phyloP scores from a whole-genome alignment of 1,140 invertebrate genomes.

The Stegodyphus mimosarum region DNA sequence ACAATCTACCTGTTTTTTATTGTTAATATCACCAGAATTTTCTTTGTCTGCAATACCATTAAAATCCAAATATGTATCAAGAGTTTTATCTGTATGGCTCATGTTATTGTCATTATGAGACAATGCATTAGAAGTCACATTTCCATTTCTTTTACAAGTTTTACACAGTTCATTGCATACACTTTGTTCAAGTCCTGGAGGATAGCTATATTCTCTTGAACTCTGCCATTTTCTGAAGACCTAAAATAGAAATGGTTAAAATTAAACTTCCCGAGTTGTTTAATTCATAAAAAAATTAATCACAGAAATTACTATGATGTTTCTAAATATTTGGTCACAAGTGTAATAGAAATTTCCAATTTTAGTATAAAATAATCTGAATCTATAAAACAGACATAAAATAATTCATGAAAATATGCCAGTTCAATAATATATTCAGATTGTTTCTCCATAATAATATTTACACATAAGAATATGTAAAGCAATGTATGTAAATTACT shows the following conservation, averaged over 20 bases:
- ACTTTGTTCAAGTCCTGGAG: slow-evolving; percentile 61
- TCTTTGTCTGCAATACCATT: background rate
- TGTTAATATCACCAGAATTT: background rate
- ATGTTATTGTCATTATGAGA: background rate
- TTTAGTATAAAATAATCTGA: too few species aligned
- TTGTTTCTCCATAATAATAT: too few species aligned
- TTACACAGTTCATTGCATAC: slow-evolving; percentile 58
- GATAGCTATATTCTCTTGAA: slow-evolving; percentile 42
- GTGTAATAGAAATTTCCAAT: too few species aligned
- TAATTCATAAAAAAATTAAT: background rate
- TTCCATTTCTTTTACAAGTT: slow-evolving; percentile 6
- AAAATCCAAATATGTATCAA: background rate
- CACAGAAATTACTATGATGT: background rate
- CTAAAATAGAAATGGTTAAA: slow-evolving; percentile 7
- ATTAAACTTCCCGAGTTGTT: too few species aligned
- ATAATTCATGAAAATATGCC: too few species aligned
- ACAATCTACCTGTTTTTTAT: background rate
- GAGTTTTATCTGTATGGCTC: background rate
- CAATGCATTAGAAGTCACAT: background rate
- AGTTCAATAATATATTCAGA: too few species aligned
- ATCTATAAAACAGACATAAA: too few species aligned
- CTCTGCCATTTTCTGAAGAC: slow-evolving; percentile 51
- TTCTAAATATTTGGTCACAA: background rate
- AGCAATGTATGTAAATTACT: too few species aligned
- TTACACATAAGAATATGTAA: too few species aligned